Evolutionary conservation across 1,140 invertebrate genomes (phyloP), one percentile per base, ranked within the genome.

Genomic region (Colletes latitarsis): DNA sequence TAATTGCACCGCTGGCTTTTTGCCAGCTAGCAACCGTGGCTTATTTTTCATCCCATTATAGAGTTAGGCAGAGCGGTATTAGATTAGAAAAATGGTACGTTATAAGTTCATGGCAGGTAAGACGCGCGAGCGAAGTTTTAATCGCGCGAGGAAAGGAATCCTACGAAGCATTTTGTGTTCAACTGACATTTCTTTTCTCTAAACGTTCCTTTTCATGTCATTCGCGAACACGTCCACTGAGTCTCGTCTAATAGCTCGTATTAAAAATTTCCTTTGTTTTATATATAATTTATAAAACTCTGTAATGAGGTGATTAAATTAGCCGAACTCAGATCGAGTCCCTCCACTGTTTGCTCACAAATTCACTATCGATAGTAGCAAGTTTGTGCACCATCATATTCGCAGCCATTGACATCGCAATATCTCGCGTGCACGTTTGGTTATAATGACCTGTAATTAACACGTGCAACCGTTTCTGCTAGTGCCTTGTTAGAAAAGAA

Each of bases 321-420:
- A 69, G 81, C 58, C 82, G 77, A 80, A 68, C 57, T 85, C 72
- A 53, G 63, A 85, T 49, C 78, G 83, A 82, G 77, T 87, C 83
- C 85, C 77, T 88, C 83, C 87, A 85, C 55, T 85, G 57, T 87
- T 87, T 88, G 85, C 87, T 88, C 87, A 85, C 68, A 73, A 79
- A 10, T 82, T 83, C 71, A 58, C 58, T 87, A 79, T 55, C n/a
- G 21, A 62, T 67, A 58, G 21, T 66, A 74, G n/a, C 62, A 78
- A 62, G 63, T 82, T 69, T 52, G 79, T 53, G 49, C 60, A 73
- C 52, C 71, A 80, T 74, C 30, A 30, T 76, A 67, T 66, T 80
- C 60, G 57, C 75, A 79, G 75, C 69, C 69, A 69, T 86, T 87
- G 58, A 63, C 76, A 62, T 86, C 79, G 81, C 86, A 81, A 82